phyloP scores from a whole-genome alignment of 2,888 invertebrate genomes.

The Fissipunctia ypsillon region DNA sequence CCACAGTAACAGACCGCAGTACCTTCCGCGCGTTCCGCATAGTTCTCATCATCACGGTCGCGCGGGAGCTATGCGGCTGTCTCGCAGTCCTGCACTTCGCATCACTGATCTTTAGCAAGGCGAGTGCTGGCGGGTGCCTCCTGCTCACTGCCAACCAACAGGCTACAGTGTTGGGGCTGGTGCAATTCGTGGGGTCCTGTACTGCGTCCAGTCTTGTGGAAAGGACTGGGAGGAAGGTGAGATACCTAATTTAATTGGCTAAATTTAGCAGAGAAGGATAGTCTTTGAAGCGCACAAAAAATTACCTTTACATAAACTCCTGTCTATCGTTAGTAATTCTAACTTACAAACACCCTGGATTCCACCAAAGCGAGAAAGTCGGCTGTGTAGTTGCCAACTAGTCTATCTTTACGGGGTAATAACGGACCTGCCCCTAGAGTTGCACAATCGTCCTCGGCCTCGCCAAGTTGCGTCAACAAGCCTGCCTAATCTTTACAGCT shows the following conservation, averaged over 20 bases:
- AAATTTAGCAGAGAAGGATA: too few species aligned
- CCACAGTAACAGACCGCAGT: slow-evolving; percentile 80
- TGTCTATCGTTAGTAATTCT: too few species aligned
- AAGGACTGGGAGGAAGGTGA: slow-evolving; percentile 85
- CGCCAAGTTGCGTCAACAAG: too few species aligned
- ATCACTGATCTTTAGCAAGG: slow-evolving; percentile 85
- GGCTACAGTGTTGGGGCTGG: slow-evolving; percentile 81
- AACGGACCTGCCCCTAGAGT: too few species aligned
- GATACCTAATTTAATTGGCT: background rate
- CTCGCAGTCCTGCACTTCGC: slow-evolving; percentile 87
- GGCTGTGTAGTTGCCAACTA: too few species aligned
- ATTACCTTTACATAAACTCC: too few species aligned
- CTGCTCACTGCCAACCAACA: slow-evolving; percentile 85
- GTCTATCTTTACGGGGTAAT: too few species aligned
- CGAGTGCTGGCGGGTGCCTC: slow-evolving; percentile 78
- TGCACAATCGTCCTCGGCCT: too few species aligned
- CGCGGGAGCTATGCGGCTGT: slow-evolving; percentile 86
- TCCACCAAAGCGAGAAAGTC: too few species aligned
- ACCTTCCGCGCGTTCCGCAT: slow-evolving; percentile 90
- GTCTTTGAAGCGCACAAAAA: too few species aligned
- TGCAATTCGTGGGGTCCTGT: slow-evolving; percentile 84
- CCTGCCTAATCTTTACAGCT: too few species aligned
- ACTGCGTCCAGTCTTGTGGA: slow-evolving; percentile 86
- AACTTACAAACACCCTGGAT: too few species aligned
- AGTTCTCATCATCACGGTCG: slow-evolving; percentile 85